phyloP scores from a whole-genome alignment of 2,113 vertebrate species.

The Phainopepla nitens region DNA sequence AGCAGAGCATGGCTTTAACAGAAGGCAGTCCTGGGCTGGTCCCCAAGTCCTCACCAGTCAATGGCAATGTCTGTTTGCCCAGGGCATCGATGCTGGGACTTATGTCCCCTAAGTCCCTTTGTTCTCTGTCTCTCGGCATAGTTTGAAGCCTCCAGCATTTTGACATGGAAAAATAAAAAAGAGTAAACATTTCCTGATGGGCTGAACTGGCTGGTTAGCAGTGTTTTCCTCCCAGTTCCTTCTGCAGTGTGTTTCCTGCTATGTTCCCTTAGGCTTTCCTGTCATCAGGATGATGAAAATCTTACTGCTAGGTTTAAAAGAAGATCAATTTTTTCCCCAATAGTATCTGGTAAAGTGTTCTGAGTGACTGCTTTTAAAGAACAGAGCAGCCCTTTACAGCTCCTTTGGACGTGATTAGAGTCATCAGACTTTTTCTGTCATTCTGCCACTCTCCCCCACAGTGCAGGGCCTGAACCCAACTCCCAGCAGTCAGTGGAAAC shows the following conservation, averaged over 20 bases:
- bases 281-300: background rate
- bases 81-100: background rate
- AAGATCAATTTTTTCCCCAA: background rate
- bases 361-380: background rate
- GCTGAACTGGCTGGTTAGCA: background rate
- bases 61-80: background rate
- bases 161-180: background rate
- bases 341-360: background rate
- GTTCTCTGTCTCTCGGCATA: background rate
- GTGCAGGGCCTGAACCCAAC: background rate
- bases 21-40: background rate
- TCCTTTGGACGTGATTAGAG: background rate
- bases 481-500: background rate
- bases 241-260: background rate
- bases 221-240: background rate
- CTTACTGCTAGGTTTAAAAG: background rate
- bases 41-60: background rate
- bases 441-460: background rate
- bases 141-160: background rate
- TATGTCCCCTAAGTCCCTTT: background rate
- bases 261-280: background rate
- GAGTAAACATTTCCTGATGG: background rate
- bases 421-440: background rate
- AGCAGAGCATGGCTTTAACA: background rate
- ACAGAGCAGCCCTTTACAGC: accelerated